Conservation (phyloP, 2,888 invertebrate species). For the Azorinus chamasolen region DNA sequence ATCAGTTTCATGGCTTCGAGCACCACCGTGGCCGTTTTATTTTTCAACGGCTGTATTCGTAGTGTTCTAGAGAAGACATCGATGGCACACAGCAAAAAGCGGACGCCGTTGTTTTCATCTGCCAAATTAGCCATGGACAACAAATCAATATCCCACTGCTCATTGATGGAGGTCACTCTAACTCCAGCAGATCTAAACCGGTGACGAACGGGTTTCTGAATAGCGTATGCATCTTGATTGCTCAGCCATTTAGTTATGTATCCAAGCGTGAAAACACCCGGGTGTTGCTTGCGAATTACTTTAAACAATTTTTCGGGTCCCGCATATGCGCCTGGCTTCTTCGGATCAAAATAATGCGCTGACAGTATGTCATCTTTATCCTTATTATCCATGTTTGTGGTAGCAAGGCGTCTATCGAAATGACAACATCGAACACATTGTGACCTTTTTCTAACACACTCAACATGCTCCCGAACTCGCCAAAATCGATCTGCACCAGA, state of each 20-base stretch:
- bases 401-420: no score
- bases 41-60: constrained; percentile 41
- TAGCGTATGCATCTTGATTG: constrained; percentile 42
- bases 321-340: constrained; percentile 35
- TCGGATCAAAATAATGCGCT: constrained; percentile 40
- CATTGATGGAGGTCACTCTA: constrained; percentile 35
- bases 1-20: constrained; percentile 32
- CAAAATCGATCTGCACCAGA: no score
- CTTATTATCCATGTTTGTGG: constrained; percentile 3
- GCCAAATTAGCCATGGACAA: constrained; percentile 31
- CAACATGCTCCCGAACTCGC: no score
- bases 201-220: constrained; percentile 41
- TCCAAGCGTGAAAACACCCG: constrained; percentile 30
- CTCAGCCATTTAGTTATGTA: constrained; percentile 45
- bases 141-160: constrained; percentile 48
- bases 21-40: constrained; percentile 31
- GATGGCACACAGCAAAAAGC: constrained; percentile 44
- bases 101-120: constrained; percentile 42
- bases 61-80: constrained; percentile 50
- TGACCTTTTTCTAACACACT: no score
- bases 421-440: no score
- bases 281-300: constrained; percentile 46
- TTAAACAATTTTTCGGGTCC: constrained; percentile 41
- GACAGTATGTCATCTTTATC: constrained; percentile 33
- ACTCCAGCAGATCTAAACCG: constrained; percentile 47